Evolutionary conservation across 2,888 invertebrate genomes (phyloP).

Genomic region (Cordilura impudica): DNA sequence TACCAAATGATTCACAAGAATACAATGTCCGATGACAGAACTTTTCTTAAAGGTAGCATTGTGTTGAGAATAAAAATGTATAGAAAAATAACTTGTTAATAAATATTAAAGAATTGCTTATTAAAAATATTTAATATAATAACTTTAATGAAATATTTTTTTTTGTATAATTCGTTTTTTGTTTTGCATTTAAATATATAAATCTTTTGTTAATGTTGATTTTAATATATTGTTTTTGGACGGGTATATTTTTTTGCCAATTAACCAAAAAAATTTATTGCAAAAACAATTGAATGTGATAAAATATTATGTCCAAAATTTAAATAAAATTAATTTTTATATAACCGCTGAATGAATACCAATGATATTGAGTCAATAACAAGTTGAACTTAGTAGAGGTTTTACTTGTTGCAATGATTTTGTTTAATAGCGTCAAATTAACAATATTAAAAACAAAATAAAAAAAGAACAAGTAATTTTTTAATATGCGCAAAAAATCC

Average conservation of each 20-base stretch:
- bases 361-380: constrained; percentile 57
- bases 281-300: not conserved
- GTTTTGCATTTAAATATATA: not conserved
- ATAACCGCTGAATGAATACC: constrained; percentile 25
- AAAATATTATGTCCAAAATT: not conserved
- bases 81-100: no score
- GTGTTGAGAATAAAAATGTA: no score
- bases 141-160: not conserved
- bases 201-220: not conserved
- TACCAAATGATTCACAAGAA: not conserved
- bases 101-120: not conserved
- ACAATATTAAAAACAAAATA: not conserved
- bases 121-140: not conserved
- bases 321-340: constrained; percentile 3
- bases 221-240: not conserved
- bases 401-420: constrained; percentile 40
- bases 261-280: not conserved
- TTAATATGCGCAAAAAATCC: not conserved
- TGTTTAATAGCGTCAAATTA: not conserved
- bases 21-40: no score
- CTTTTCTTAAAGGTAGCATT: no score
- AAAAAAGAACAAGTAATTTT: no score
- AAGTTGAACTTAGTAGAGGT: constrained; percentile 25
- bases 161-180: not conserved
- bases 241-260: not conserved